Evolutionary conservation across 2,797 vertebrate species (phyloP), one percentile per base, ranked within the genome.

Genomic region (Typhlichthys eigenmanni): DNA sequence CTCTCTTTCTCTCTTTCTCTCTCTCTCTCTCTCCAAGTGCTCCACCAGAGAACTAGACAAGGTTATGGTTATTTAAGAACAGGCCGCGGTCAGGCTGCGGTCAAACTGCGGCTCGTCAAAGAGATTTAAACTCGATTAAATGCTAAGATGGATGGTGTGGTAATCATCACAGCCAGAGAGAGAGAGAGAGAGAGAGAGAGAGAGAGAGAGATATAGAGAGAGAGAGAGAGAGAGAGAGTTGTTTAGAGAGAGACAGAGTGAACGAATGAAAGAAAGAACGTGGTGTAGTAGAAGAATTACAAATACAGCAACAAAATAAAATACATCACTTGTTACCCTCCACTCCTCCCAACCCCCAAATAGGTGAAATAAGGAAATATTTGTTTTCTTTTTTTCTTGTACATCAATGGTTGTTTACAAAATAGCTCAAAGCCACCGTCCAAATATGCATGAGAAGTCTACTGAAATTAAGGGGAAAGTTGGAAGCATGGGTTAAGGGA

Each of bases 21-120:
- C 47, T 14, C 55, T 24, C 47, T 13, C 55, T 24, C 16, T 13
- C 55, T 24, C 47, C 71, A 19, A 29, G 55, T 63, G 57, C 60
- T 5, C 16, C 16, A 14, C 74, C 62, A 45, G 47, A 66, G 76
- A 13, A 9, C 63, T 72, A 78, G 66, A 72, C 76, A 70, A 80
- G 85, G 83, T 85, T 71, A 71, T 32, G 58, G 68, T 80, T 86
- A 88, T 82, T 86, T 85, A 87, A 81, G 70, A 72, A 73, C 63
- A 58, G 83, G 49, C 58, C 55, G 63, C 32, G 60, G 73, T 73
- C 71, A 69, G 65, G 68, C 72, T 65, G 71, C 63, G 62, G 81
- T 69, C 64, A 52, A 67, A 66, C 74, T 62, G 74, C 61, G 58
- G 62, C 74, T 71, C 76, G 81, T 78, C 76, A 77, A 80, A 81